Percentiles rank a stretch among this genome's conserved stretches.
These are phyloP conservation scores for Mimachlamys varia DNA, from an alignment of 2,888 invertebrate genomes.

Conservation along the genomic window DNA sequence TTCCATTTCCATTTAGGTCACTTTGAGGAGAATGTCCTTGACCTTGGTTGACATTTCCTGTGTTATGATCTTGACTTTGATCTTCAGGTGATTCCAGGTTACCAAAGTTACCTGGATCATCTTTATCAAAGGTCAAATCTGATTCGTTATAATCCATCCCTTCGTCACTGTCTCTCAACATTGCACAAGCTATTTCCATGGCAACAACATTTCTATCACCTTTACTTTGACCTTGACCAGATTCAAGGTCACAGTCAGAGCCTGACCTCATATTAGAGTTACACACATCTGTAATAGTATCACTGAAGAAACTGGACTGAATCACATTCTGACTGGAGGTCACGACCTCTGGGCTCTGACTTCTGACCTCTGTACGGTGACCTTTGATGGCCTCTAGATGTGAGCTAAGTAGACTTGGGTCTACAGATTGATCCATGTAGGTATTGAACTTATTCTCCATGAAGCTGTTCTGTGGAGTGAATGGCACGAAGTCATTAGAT, in stretches of 20 bases:
- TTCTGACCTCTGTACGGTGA: neutral
- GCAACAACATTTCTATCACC: conserved; percentile 50
- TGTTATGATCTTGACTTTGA: neutral
- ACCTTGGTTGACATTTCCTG: conserved; percentile 26
- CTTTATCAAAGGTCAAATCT: conserved; percentile 15
- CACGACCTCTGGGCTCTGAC: neutral
- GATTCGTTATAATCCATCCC: conserved; percentile 21
- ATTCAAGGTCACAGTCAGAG: neutral
- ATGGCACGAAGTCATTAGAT: conserved; percentile 64
- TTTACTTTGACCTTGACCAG: neutral
- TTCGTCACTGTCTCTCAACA: conserved; percentile 45
- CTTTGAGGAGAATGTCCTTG: conserved; percentile 60
- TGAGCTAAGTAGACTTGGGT: neutral
- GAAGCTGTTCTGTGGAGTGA: conserved; percentile 81
- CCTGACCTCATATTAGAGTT: neutral
- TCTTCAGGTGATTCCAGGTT: conserved; percentile 36
- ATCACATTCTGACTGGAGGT: neutral
- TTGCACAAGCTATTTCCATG: conserved; percentile 52
- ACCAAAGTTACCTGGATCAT: conserved; percentile 13
- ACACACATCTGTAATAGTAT: neutral
- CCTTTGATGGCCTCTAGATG: conserved; percentile 16
- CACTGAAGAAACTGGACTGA: conserved; percentile 2
- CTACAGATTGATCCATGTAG: conserved; percentile 8
- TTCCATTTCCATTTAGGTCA: conserved; percentile 52
- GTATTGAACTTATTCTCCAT: conserved; percentile 65